Evolutionary conservation across 2,888 invertebrate genomes (phyloP).

Genomic region (Drosophila stalkeri): DNA sequence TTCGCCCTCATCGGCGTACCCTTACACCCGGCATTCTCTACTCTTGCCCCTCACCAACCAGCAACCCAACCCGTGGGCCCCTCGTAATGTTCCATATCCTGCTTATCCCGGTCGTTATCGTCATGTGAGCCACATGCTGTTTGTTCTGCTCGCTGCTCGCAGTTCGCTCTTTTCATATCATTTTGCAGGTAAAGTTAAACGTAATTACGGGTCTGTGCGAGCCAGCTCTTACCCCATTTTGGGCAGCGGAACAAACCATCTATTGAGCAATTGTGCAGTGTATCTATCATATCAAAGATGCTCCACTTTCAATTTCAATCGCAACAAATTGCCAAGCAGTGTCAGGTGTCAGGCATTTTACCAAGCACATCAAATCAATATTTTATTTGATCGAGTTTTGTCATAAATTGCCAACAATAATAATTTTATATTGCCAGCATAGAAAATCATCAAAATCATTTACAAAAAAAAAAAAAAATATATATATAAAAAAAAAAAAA

Average conservation of each 20-base stretch:
- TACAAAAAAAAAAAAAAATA: no score
- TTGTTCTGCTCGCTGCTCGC: conserved; percentile 30
- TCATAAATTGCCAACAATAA: background rate
- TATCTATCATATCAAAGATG: conserved; percentile 17
- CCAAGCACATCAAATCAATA: conserved; percentile 3
- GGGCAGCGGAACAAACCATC: background rate
- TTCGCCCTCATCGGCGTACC: background rate
- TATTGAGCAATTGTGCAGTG: background rate
- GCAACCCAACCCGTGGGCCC: no score
- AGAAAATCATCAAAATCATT: no score
- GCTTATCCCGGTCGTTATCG: conserved; percentile 24
- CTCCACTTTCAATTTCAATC: conserved; percentile 19
- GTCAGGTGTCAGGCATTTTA: background rate
- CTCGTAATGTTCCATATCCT: conserved; percentile 21
- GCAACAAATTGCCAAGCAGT: conserved; percentile 21
- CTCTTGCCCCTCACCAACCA: background rate
- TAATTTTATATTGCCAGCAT: background rate
- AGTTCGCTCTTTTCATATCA: conserved; percentile 24
- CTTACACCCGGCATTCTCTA: background rate
- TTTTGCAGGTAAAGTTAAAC: conserved; percentile 39
- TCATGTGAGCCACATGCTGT: conserved; percentile 62
- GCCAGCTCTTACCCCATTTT: background rate
- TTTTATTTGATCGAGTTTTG: background rate
- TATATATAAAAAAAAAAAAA: no score
- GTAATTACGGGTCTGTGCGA: conserved; percentile 40